Percentiles rank a stretch among this genome's conserved stretches.
These are phyloP conservation scores for Polypedilum pembai DNA, from an alignment of 1,140 invertebrate genomes.

Conservation along the genomic window DNA sequence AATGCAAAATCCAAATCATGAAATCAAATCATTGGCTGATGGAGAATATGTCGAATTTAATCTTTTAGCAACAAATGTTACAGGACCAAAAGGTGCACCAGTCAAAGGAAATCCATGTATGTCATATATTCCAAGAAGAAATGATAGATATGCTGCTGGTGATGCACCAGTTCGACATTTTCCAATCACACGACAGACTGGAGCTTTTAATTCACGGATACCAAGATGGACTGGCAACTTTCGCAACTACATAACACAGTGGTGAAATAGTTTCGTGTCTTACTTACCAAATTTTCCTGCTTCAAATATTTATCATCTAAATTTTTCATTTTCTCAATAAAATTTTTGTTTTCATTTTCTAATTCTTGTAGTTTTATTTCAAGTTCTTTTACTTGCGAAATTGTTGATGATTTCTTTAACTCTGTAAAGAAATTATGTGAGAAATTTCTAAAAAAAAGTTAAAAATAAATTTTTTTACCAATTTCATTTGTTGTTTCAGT, in stretches of 20 bases:
- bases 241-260: too few species aligned
- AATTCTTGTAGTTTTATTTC: slow-evolving; percentile 39
- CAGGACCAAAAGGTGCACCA: slow-evolving; percentile 68
- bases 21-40: slow-evolving; percentile 80
- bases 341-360: slow-evolving; percentile 39
- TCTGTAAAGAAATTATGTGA: background rate
- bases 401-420: background rate
- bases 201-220: background rate
- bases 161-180: background rate
- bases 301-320: slow-evolving; percentile 41
- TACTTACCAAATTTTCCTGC: slow-evolving; percentile 36
- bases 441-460: slow-evolving; percentile 30
- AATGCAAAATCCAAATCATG: slow-evolving; percentile 84
- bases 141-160: background rate
- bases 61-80: slow-evolving; percentile 82
- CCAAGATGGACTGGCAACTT: background rate
- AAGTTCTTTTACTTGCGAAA: slow-evolving; percentile 19
- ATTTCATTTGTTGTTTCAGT: background rate
- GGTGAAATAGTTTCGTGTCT: too few species aligned
- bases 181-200: background rate
- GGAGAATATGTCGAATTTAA: slow-evolving; percentile 88
- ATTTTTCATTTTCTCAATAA: slow-evolving; percentile 37
- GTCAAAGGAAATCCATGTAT: slow-evolving; percentile 81
- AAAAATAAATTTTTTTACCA: background rate
- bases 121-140: slow-evolving; percentile 58